phyloP scores from a whole-genome alignment of 2,888 invertebrate genomes.

The Dinocampus coccinellae region DNA sequence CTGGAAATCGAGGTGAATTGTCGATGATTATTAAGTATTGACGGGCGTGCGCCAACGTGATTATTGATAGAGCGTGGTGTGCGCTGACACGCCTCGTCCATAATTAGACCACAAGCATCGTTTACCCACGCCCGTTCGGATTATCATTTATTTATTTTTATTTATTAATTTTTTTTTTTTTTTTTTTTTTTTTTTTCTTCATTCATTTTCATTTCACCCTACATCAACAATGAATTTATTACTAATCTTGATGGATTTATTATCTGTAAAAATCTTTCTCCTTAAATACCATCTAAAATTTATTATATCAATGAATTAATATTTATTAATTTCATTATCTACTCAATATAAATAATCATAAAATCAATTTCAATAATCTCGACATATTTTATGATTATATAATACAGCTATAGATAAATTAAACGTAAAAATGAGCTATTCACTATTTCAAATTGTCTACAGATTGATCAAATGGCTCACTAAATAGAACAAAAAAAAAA shows the following conservation, averaged over 20 bases:
- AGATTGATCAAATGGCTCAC: too few relatives aligned
- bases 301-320: background rate
- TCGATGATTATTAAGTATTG: constrained; percentile 22
- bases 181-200: too few relatives aligned
- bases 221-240: background rate
- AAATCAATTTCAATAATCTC: constrained; percentile 17
- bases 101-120: constrained; percentile 47
- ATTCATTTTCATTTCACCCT: too few relatives aligned
- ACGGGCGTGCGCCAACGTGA: constrained; percentile 30
- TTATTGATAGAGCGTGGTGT: constrained; percentile 29
- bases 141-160: too few relatives aligned
- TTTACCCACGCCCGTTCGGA: constrained; percentile 37
- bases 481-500: too few relatives aligned
- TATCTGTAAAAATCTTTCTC: background rate
- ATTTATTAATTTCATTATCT: background rate
- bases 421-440: background rate
- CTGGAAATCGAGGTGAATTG: constrained; percentile 4
- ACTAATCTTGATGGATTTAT: background rate
- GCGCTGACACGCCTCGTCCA: constrained; percentile 41
- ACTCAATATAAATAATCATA: background rate
- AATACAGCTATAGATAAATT: background rate
- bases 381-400: background rate
- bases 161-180: too few relatives aligned
- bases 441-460: background rate
- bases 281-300: background rate